These are phyloP conservation scores for Bathynomus jamesi DNA, from an alignment of 1,140 invertebrate genomes.

Conservation along the genomic window DNA sequence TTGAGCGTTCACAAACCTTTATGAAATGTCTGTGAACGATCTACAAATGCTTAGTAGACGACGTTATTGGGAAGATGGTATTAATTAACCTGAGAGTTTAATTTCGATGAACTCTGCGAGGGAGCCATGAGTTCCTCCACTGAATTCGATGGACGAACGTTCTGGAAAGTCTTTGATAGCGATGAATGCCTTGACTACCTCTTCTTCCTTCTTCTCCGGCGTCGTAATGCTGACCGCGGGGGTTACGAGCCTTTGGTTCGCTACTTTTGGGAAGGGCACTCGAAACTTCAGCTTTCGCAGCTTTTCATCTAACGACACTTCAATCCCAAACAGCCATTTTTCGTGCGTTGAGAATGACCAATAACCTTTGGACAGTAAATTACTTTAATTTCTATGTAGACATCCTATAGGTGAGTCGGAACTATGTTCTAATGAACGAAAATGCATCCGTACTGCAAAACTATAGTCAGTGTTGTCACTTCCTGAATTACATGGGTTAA, in stretches of 20 bases:
- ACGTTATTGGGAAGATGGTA: not conserved
- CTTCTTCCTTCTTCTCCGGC: not conserved
- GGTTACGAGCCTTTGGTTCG: not conserved
- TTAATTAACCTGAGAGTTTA: not conserved
- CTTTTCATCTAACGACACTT: not conserved
- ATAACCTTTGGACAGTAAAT: not conserved
- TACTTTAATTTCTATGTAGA: too few relatives aligned
- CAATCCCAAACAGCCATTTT: not conserved
- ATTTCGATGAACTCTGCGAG: not conserved
- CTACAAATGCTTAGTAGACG: too few relatives aligned
- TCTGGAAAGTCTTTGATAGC: not conserved
- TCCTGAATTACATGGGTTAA: too few relatives aligned
- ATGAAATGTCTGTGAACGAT: too few relatives aligned
- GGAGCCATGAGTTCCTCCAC: not conserved
- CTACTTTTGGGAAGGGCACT: not conserved
- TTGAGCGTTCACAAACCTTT: too few relatives aligned
- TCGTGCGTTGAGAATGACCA: not conserved
- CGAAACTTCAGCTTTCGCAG: not conserved
- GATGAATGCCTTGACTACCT: not conserved
- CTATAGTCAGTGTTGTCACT: too few relatives aligned
- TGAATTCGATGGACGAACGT: not conserved
- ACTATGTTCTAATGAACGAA: too few relatives aligned
- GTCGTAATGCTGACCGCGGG: not conserved
- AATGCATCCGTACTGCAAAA: too few relatives aligned
- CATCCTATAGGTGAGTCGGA: too few relatives aligned